Percentiles rank a stretch among this genome's conserved stretches.
Evolutionary conservation across 1,140 invertebrate genomes (phyloP).

Genomic region (Archivesica marissinica): DNA sequence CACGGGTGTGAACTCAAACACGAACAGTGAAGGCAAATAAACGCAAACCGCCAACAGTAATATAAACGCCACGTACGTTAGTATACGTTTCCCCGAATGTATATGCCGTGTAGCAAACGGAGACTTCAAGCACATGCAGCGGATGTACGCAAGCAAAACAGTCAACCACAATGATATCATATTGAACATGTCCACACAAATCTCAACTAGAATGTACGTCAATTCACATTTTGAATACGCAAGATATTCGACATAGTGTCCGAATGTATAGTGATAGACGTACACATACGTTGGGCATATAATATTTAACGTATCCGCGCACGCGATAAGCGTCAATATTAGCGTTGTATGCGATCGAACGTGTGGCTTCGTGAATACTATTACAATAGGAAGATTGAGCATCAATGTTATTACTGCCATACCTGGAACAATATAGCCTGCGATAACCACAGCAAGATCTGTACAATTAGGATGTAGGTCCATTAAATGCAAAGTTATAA

Average conservation of each 20-base stretch:
- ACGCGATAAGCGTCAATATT: slow-evolving; percentile 35
- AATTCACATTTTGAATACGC: background rate
- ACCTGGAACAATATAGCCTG: slow-evolving; percentile 13
- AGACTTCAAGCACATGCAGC: slow-evolving; percentile 38
- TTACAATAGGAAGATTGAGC: background rate
- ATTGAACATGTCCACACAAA: slow-evolving; percentile 22
- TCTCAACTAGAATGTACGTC: background rate
- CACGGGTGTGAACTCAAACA: slow-evolving; percentile 6
- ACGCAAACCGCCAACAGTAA: background rate
- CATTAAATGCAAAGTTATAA: background rate
- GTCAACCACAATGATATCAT: slow-evolving; percentile 46
- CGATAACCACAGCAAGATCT: background rate
- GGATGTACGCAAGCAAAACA: slow-evolving; percentile 38
- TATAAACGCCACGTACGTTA: background rate
- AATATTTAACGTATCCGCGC: slow-evolving; percentile 17
- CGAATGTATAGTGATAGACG: background rate
- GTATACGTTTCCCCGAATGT: background rate
- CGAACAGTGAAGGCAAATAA: slow-evolving; percentile 30
- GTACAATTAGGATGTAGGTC: slow-evolving; percentile 11
- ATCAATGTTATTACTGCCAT: background rate
- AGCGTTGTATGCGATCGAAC: slow-evolving; percentile 28
- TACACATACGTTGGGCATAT: background rate
- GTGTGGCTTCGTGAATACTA: background rate
- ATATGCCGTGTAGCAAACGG: background rate
- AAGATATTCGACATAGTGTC: background rate